A percentile compares a stretch with the other conserved stretches of the same genome.
Conservation (phyloP, 2,797 vertebrate species). For the Enoplosus armatus region DNA sequence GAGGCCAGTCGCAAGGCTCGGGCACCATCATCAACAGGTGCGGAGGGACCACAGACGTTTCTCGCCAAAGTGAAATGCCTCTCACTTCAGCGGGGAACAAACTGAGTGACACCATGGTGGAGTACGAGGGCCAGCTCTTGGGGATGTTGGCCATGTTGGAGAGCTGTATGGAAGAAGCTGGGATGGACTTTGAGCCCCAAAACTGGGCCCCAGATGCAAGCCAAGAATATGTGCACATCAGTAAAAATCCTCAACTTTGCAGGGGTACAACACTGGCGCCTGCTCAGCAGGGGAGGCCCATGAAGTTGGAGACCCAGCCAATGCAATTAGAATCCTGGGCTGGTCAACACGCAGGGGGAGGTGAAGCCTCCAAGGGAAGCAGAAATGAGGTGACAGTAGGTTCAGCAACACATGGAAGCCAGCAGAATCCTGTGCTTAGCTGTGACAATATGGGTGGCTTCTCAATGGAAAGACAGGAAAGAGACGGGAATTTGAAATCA, state of each 20-base stretch:
- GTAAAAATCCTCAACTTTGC: slow-evolving; percentile 23
- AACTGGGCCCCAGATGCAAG: slow-evolving; percentile 79
- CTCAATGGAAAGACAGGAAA: slow-evolving; percentile 81
- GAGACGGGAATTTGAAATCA: slow-evolving; percentile 64
- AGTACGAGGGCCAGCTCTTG: slow-evolving; percentile 79
- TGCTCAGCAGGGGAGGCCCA: slow-evolving; percentile 21
- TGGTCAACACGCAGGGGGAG: slow-evolving; percentile 2
- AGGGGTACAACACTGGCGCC: slow-evolving; percentile 40
- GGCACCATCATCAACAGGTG: slow-evolving; percentile 19
- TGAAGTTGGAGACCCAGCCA: slow-evolving; percentile 22
- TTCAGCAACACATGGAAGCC: slow-evolving; percentile 26
- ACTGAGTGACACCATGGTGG: slow-evolving; percentile 83
- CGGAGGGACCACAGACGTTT: neutral
- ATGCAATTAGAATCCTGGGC: slow-evolving; percentile 25
- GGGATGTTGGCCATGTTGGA: slow-evolving; percentile 87
- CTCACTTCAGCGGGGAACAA: slow-evolving; percentile 80
- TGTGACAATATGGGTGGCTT: slow-evolving; percentile 73
- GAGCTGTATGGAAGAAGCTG: slow-evolving; percentile 77
- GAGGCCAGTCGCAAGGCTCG: neutral
- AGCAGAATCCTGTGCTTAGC: neutral
- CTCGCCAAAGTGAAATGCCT: slow-evolving; percentile 60
- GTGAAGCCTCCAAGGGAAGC: slow-evolving; percentile 10
- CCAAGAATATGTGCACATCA: slow-evolving; percentile 79
- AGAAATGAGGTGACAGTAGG: neutral
- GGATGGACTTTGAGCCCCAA: slow-evolving; percentile 86